Conservation (phyloP, 2,113 vertebrate genomes). For the Morone chrysops region DNA sequence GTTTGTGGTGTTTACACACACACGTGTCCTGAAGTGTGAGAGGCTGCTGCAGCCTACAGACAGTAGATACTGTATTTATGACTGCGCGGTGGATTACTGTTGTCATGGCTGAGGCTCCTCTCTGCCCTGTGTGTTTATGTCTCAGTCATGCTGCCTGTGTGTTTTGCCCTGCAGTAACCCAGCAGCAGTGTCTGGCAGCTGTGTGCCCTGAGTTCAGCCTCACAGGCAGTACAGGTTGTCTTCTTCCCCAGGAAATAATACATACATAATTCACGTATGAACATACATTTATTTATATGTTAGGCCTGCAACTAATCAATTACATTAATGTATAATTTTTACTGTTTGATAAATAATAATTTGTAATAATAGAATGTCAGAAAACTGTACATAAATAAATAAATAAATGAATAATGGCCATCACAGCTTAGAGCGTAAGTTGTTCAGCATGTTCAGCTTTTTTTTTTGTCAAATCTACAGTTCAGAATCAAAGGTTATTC, state of each 20-base stretch:
- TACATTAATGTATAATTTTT: neutral
- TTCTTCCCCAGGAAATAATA: too few relatives aligned
- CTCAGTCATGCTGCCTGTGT: neutral
- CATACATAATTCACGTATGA: neutral
- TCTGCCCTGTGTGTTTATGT: neutral
- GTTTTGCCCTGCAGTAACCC: constrained; percentile 61
- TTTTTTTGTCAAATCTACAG: too few relatives aligned
- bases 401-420: too few relatives aligned
- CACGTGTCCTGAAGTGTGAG: constrained; percentile 25
- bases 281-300: neutral
- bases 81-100: neutral
- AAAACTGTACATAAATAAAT: neutral
- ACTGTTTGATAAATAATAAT: neutral
- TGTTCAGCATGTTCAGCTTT: too few relatives aligned
- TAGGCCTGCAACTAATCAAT: neutral
- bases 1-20: constrained; percentile 16
- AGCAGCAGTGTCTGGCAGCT: rapidly evolving
- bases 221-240: constrained; percentile 21
- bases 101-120: neutral
- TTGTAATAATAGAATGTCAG: neutral
- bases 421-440: too few relatives aligned
- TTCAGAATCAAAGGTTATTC: too few relatives aligned
- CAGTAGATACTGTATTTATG: constrained; percentile 7
- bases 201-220: neutral
- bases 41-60: neutral